Evolutionary conservation across 2,888 invertebrate species (phyloP).

Genomic region (Trypoxylon attenuatum): DNA sequence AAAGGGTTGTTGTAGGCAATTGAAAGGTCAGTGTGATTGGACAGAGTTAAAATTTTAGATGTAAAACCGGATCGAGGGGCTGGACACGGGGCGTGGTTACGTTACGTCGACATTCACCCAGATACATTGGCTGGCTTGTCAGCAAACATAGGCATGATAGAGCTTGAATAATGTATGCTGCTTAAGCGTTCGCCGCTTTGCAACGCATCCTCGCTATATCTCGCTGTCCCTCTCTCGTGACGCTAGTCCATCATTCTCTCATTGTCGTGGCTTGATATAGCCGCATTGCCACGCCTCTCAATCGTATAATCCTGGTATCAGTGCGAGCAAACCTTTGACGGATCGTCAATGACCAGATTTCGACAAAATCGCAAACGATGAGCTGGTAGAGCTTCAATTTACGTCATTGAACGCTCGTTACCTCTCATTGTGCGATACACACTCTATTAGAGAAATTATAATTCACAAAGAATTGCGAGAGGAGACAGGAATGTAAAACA

Average conservation of each 20-base stretch:
- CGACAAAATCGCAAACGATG: neutral
- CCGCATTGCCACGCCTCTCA: conserved; percentile 50
- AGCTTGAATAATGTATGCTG: conserved; percentile 72
- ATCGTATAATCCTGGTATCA: conserved; percentile 16
- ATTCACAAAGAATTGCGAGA: no score
- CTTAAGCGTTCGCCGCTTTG: conserved; percentile 58
- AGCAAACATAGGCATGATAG: conserved; percentile 68
- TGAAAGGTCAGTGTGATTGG: conserved; percentile 49
- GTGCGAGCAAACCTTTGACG: neutral
- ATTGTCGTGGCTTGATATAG: conserved; percentile 1
- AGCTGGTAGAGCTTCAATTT: no score
- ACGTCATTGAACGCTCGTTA: no score
- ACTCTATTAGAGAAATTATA: no score
- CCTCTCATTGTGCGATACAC: no score
- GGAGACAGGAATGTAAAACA: no score
- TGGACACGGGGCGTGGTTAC: conserved; percentile 67
- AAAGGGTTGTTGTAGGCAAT: no score
- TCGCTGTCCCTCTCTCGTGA: neutral
- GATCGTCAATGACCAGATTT: neutral
- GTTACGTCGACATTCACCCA: conserved; percentile 62
- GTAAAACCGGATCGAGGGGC: conserved; percentile 66
- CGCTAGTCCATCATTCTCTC: neutral
- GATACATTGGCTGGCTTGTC: conserved; percentile 67
- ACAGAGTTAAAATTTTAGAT: conserved; percentile 54
- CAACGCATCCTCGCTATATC: conserved; percentile 31